phyloP scores from a whole-genome alignment of 2,888 invertebrate genomes.

The Euzetes globulus region DNA sequence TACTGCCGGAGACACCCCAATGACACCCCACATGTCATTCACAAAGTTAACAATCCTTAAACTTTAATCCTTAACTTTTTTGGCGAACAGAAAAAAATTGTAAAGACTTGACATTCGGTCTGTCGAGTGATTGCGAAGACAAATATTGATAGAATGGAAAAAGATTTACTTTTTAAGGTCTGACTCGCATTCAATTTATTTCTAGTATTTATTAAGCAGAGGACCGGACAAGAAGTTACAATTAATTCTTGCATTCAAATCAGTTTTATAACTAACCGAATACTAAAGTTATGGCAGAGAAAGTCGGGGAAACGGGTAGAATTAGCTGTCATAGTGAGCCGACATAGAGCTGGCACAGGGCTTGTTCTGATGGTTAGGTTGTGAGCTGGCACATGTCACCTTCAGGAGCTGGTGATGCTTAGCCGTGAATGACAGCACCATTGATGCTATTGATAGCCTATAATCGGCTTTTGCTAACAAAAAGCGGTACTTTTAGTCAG shows the following conservation, averaged over 20 bases:
- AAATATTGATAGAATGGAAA: constrained; percentile 6
- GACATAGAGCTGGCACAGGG: background rate
- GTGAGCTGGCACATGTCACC: constrained; percentile 20
- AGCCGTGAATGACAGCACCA: background rate
- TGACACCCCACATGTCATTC: constrained; percentile 15
- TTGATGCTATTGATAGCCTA: constrained; percentile 18
- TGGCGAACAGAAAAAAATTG: background rate
- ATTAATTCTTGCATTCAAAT: background rate
- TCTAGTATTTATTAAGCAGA: background rate
- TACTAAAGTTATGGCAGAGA: background rate
- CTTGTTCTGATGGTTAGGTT: background rate
- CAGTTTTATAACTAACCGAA: background rate
- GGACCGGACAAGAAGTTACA: background rate
- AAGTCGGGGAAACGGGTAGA: background rate
- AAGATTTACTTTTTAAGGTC: background rate
- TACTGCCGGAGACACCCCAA: constrained; percentile 17
- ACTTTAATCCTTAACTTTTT: background rate
- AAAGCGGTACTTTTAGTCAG: constrained; percentile 4
- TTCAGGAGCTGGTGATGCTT: constrained; percentile 13
- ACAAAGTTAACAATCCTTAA: constrained; percentile 13
- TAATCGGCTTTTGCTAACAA: background rate
- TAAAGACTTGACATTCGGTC: background rate
- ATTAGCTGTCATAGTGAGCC: background rate
- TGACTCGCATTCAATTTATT: background rate
- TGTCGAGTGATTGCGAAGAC: background rate